Base-by-base conservation (phyloP, 2,888 invertebrate species). In the Nomada flava region DNA sequence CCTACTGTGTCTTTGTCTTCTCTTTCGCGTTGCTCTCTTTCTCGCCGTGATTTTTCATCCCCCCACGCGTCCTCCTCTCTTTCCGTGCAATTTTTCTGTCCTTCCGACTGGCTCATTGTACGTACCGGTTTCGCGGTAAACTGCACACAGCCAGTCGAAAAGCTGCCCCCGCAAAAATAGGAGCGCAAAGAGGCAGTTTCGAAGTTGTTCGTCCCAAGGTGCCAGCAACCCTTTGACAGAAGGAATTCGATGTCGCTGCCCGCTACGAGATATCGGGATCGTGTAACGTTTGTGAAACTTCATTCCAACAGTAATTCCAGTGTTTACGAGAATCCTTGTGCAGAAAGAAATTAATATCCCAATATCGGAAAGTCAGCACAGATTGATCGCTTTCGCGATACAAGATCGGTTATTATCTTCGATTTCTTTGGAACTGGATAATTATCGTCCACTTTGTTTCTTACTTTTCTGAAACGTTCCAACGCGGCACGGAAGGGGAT, bases 1-100 rank as follows among this genome's bases (percentile, higher is more conserved):
- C 69, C 59, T 62, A 62, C 26, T 63, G 76, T 20, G 62, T 84
- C 83, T 83, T 86, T 85, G 86, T 80, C 81, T 84, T 78, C 67
- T 26, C 15, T 20, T 29, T 26, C 11, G 23, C 75, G 57, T 20
- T 63, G 5, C 23, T 74, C 57, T 20, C 65, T 69, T 57, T 67
- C 68, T 62, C 36, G 1, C 44, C 20, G 2, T 63, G 23, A 59
- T 63, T 76, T 76, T 64, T 63, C 71, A 65, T n/a, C 68, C 47
- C 36, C 20, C 7, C 42, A 36, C 11, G 9, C 11, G 50, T 20
- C 59, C 3, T 18, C 29, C 55, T 10, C 23, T 23, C 50, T 60
- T 52, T 11, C 26, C 47, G 15, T 67, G 71, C 59, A 47, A 73
- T 71, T 84, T 82, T 86, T 80, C 78, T 71, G 47, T 42, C 15